Conservation (phyloP, 2,113 vertebrate genomes). For the Calidris pugnax region DNA sequence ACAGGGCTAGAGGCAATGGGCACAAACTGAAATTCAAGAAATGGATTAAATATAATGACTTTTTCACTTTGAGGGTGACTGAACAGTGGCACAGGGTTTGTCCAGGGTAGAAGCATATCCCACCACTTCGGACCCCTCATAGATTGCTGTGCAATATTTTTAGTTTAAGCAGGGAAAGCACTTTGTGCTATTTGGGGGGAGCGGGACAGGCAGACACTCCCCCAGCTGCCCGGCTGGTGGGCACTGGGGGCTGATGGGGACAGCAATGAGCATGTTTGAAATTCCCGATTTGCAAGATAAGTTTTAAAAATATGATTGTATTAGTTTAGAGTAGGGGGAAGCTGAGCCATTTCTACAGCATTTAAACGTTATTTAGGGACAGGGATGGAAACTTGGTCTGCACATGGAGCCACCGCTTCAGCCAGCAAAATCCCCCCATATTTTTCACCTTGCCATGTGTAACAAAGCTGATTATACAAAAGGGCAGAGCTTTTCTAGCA, state of each 20-base stretch:
- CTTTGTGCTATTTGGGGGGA: neutral
- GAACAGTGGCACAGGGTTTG: neutral
- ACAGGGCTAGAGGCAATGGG: neutral
- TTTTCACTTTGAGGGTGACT: neutral
- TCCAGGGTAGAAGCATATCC: neutral
- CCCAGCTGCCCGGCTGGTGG: neutral
- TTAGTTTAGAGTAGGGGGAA: neutral
- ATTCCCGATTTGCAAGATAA: neutral
- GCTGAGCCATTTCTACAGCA: neutral
- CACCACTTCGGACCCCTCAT: neutral
- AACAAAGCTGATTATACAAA: neutral
- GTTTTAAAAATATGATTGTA: neutral
- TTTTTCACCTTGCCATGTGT: neutral
- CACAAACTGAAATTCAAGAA: neutral
- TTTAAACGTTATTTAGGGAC: neutral
- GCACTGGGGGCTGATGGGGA: neutral
- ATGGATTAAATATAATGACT: neutral
- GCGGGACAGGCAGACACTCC: neutral
- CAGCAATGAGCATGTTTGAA: neutral
- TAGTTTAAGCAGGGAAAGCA: neutral
- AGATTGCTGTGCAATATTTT: neutral
- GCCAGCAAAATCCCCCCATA: neutral
- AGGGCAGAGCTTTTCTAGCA: neutral
- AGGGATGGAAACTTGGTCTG: neutral
- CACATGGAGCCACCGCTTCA: neutral